Evolutionary conservation across 92 coral and sea anemone species (phyloP).

Genomic region (Porites cylindrica): DNA sequence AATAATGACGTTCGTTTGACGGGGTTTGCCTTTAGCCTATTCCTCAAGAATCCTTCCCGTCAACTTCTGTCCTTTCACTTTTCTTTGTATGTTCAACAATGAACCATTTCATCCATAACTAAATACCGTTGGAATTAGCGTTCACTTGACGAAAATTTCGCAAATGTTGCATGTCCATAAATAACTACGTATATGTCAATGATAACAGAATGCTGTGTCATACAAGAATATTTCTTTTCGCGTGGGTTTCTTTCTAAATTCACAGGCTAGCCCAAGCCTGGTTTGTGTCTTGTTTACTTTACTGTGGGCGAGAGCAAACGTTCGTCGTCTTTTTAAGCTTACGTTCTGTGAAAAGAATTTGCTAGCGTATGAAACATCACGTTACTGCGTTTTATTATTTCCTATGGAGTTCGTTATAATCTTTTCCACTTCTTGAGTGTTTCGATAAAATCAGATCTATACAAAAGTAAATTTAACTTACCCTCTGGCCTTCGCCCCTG

Average conservation of each 20-base stretch:
- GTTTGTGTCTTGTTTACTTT: neutral
- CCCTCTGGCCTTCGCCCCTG: no score
- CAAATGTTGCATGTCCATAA: conserved; percentile 5
- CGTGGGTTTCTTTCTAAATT: conserved; percentile 24
- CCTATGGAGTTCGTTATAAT: neutral
- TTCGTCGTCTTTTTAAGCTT: neutral
- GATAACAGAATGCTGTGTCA: neutral
- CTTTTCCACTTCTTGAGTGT: neutral
- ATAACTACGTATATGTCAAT: conserved; percentile 3
- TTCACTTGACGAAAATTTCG: conserved; percentile 18
- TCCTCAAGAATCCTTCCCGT: neutral
- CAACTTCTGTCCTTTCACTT: neutral
- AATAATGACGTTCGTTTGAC: neutral
- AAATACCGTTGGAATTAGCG: conserved; percentile 4
- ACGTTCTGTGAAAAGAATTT: neutral
- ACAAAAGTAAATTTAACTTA: no score
- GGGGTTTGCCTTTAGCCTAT: neutral
- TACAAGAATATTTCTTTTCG: neutral
- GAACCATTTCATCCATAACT: neutral
- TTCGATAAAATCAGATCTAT: neutral
- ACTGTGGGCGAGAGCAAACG: neutral
- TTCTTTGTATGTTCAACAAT: neutral
- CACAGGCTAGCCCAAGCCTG: neutral
- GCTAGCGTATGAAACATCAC: neutral
- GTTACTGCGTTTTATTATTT: neutral